A percentile compares a stretch with the other conserved stretches of the same genome.
Evolutionary conservation across 2,113 vertebrate genomes (phyloP).

Genomic region (Dendrocopos noguchii): DNA sequence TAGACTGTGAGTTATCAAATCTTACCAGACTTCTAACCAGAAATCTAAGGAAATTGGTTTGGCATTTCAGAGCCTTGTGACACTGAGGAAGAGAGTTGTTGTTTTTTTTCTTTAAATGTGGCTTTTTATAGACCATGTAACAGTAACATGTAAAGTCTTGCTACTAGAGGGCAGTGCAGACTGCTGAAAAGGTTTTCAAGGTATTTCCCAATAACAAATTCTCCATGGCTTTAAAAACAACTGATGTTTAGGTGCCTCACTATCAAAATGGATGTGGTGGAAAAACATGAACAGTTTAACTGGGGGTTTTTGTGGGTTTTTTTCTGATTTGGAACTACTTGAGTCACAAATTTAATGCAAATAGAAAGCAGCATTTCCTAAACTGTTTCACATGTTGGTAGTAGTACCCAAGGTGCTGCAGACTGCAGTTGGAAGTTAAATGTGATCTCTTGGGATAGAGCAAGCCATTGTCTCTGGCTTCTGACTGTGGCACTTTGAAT

Average conservation of each 20-base stretch:
- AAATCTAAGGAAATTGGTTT: not conserved
- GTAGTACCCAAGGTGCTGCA: not conserved
- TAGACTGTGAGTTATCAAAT: not conserved
- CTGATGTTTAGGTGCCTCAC: not conserved
- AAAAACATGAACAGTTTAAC: not conserved
- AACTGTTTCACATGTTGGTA: not conserved
- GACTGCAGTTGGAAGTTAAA: not conserved
- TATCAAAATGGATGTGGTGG: not conserved
- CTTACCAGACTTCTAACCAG: not conserved
- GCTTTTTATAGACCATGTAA: not conserved
- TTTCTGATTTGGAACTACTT: not conserved
- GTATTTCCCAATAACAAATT: not conserved
- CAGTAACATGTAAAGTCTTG: not conserved
- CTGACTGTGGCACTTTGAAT: not conserved
- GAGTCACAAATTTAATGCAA: not conserved
- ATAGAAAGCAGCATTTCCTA: not conserved
- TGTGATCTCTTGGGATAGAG: not conserved
- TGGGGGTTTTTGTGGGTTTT: not conserved
- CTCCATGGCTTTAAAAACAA: not conserved
- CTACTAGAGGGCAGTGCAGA: not conserved
- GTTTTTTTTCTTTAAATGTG: not conserved
- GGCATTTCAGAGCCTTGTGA: not conserved
- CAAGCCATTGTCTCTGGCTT: not conserved
- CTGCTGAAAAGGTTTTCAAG: not conserved
- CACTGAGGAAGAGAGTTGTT: fast-evolving